Evolutionary conservation across 2,888 invertebrate genomes (phyloP), one percentile per base, ranked within the genome.

Genomic region (Philonicus albiceps): DNA sequence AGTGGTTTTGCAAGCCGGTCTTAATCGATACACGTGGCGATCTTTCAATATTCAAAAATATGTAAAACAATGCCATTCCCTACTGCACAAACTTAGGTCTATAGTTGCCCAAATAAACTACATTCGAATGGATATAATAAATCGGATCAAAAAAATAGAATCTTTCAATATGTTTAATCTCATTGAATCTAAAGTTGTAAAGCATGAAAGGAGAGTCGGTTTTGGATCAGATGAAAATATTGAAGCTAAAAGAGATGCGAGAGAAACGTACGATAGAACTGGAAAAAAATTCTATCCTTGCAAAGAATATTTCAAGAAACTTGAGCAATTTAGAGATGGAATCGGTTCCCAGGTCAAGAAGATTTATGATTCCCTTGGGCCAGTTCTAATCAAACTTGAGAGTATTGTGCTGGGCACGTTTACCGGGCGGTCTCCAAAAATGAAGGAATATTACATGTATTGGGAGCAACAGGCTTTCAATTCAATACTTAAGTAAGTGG

Each of bases 11-110:
- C 94, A 96, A 89, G 97, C 97, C 2, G 98, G 98, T 0, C 93
- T 97, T 0, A 95, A 95, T 2, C 94, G 97, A 37, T 95, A 97
- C 86, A 96, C 96, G 74, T 98, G 98, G 98, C 96, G 95, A 88
- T 96, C 97, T 0, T 93, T 98, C 16, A 96, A 96, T 34, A 96
- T 98, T 73, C 93, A 93, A 19, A 96, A 96, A 87, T 98, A 96
- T 91, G 94, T 95, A 2, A 90, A 92, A 0, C 93, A 93, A 78
- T 95, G 96, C 89, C 92, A 93, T 81, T 93, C 94, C 37, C 91
- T 95, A 8, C 94, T 95, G 88, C 94, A 94, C 31, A 92, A 92
- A 85, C 91, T 96, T 4, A 93, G 93, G 88, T 95, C 96, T 0
- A 93, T 96, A 11, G 94, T 95, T 76, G 93, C 94, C 16, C 96